Evolutionary conservation across 2,888 invertebrate genomes (phyloP).

Genomic region (Matsumyia berberina): DNA sequence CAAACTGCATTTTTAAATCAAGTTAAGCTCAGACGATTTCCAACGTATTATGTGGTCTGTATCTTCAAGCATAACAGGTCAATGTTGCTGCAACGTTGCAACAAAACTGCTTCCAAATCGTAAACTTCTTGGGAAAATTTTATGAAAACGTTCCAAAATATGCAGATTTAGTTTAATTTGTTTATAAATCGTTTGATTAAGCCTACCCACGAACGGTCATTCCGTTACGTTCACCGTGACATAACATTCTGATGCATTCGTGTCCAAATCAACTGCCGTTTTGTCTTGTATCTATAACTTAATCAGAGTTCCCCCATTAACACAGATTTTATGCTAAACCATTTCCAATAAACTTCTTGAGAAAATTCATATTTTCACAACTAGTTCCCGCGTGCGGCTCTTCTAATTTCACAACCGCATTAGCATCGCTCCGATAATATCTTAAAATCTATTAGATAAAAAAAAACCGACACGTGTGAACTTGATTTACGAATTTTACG

Average conservation of each 20-base stretch:
- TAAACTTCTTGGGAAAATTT: not conserved
- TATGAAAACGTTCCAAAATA: not conserved
- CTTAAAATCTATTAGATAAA: not conserved
- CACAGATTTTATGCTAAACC: constrained; percentile 1
- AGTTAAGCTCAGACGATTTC: no score
- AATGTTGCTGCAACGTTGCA: no score
- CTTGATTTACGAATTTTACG: constrained; percentile 13
- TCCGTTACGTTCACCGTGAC: not conserved
- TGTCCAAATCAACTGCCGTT: not conserved
- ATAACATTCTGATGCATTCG: not conserved
- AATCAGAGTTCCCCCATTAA: not conserved
- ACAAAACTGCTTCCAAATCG: not conserved
- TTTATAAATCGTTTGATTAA: not conserved
- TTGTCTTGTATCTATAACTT: not conserved
- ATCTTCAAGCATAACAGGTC: no score
- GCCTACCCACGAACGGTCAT: not conserved
- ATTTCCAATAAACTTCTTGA: constrained; percentile 3
- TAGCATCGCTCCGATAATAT: constrained; percentile 8
- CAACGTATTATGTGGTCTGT: no score
- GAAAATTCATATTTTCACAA: not conserved
- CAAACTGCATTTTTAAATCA: no score
- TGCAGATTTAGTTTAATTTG: not conserved
- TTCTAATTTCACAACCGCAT: not conserved
- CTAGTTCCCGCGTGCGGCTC: not conserved
- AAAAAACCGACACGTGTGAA: constrained; percentile 3